Evolutionary conservation across 92 coral and sea anemone species (phyloP).

Genomic region (Epizoanthus illoricatus): DNA sequence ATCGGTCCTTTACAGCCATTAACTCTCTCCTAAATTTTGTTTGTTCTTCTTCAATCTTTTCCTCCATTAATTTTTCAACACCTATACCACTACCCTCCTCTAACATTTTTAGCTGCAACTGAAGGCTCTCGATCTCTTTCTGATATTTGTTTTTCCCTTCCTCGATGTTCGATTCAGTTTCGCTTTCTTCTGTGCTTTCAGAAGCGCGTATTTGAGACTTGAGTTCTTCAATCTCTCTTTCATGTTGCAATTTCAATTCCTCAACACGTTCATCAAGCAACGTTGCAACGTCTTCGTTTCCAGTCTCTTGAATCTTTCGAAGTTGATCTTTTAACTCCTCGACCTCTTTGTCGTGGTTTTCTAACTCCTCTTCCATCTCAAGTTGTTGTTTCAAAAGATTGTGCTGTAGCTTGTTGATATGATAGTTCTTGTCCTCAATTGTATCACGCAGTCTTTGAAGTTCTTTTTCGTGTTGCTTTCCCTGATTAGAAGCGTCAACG

Average conservation of each 20-base stretch:
- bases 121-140: constrained; percentile 60
- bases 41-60: constrained; percentile 64
- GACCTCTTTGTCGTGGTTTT: constrained; percentile 77
- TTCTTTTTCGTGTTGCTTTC: constrained; percentile 66
- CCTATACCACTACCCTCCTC: constrained; percentile 27
- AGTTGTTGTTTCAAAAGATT: constrained; percentile 77
- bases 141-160: constrained; percentile 34
- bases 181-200: constrained; percentile 53
- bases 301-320: constrained; percentile 51
- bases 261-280: constrained; percentile 54
- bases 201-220: constrained; percentile 52
- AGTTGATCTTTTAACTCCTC: constrained; percentile 68
- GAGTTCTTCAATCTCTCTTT: constrained; percentile 68
- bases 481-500: constrained; percentile 46
- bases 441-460: constrained; percentile 67
- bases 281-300: constrained; percentile 44
- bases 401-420: constrained; percentile 75
- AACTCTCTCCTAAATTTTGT: constrained; percentile 76
- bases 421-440: constrained; percentile 79
- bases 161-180: constrained; percentile 44
- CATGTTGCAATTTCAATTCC: constrained; percentile 59
- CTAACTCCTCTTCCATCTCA: constrained; percentile 78
- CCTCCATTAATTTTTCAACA: constrained; percentile 39
- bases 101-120: constrained; percentile 50
- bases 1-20: constrained; percentile 75